Evolutionary conservation across 2,797 vertebrate species (phyloP), one percentile per base, ranked within the genome.

Genomic region (Discoglossus pictus): DNA sequence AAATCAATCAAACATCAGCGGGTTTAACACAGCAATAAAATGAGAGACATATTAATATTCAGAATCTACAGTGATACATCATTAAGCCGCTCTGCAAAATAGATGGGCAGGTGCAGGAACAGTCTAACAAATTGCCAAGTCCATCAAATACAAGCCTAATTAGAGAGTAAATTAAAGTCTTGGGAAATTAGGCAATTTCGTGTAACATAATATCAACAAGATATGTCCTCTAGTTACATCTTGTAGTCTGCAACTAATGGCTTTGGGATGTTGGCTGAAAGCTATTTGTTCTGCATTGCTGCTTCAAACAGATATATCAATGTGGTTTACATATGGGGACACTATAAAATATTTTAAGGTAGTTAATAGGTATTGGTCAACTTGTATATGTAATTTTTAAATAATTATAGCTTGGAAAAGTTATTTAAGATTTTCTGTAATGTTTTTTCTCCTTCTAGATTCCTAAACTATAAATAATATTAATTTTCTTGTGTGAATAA

Each of bases 81-180:
- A 34, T 38, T 18, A 11, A 31, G 18, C 51, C 3, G 6, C 8
- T 12, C 16, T 38, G 34, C 17, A 35, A 13, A 54, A 38, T 38
- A 11, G 9, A 31, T 21, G 31, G 27, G 31, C 31, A 4, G n/a
- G 16, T 31, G 12, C 48, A 31, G 17, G n/a, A 15, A 18, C 24
- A 25, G 3, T 10, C 18, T 31, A 31, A 31, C 24, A 52, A 24
- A 13, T 34, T 52, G 47, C 24, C 20, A 16, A 16, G 24, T 6
- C 25, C 48, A 34, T 56, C 15, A 24, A 13, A 13, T 10, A 24
- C 20, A 16, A 40, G 31, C 5, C 18, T 56, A 56, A 56, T 56
- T 56, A 56, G 36, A 13, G 17, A 56, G 53, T 40, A 56, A 39
- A 39, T 56, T 2, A 25, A 56, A 20, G 53, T 40, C 53, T 54